Base-by-base conservation (phyloP, 1,140 invertebrate species). In the Lasioglossum baleicum region DNA sequence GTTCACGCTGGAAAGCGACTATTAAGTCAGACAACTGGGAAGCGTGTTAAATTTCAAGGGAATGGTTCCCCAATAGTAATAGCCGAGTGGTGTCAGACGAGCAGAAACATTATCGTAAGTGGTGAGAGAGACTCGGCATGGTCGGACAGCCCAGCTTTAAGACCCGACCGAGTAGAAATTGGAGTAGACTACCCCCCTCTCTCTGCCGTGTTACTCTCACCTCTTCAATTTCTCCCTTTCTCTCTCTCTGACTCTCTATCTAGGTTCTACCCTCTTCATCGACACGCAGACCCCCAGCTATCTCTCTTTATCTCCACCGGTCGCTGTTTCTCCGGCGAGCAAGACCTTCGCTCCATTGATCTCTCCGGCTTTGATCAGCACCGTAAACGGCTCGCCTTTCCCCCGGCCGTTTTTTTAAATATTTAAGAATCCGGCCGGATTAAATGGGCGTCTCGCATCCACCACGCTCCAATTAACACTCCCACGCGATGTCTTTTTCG, bases 11-110 rank as follows among this genome's bases (percentile, higher is more conserved):
- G 75, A 48, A 82, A 13, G 72, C 73, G 48, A 68, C 85, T 83
- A 83, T 87, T 87, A 82, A 88, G 72, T 88, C 81, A 69, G 85
- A 80, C 80, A 83, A 86, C 80, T 79, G 72, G 76, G 73, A 67
- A 75, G 76, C 67, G 78, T 80, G 81, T 82, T 83, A 82, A 88
- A 82, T 85, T 80, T 75, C 74, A 84, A 87, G 82, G 77, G 81
- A 86, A 87, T 78, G 77, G 78, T 66, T 75, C 77, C 65, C 83
- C 66, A 73, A 61, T 81, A 80, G 82, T 86, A 86, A 87, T 84
- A 81, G 82, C 35, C 73, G 70, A 84, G 77, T 65, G 70, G 75
- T 83, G 78, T 79, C 79, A 68, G 60, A 75, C 76, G 73, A 83
- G 69, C 60, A 81, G 80, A 71, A 81, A 81, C 80, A 66, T 81